Conservation (phyloP, 2,797 vertebrate genomes). For the Caiman crocodilus region DNA sequence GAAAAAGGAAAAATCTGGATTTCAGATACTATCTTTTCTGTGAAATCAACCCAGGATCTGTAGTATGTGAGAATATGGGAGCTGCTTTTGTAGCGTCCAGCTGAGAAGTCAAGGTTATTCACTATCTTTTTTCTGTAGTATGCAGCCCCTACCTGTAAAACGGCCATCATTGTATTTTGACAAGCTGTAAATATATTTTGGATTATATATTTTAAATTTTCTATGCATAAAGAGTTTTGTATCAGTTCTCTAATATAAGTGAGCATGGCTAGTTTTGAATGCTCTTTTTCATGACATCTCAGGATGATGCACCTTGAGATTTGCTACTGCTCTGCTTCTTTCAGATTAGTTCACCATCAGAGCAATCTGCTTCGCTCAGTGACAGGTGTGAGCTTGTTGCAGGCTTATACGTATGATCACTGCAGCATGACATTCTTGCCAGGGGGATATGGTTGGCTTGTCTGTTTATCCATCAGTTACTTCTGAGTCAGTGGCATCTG, state of each 20-base stretch:
- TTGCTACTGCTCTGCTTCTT: neutral
- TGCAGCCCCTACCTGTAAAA: conserved; percentile 35
- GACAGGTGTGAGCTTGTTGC: conserved; percentile 37
- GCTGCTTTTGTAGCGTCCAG: conserved; percentile 17
- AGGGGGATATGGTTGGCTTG: neutral
- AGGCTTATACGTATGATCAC: neutral
- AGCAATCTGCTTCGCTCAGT: neutral
- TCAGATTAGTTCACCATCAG: neutral
- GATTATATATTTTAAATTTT: neutral
- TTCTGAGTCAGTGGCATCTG: neutral
- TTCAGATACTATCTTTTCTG: conserved; percentile 18
- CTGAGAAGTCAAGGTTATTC: neutral
- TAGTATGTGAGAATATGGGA: conserved; percentile 46
- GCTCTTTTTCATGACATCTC: neutral
- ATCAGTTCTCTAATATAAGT: conserved; percentile 34
- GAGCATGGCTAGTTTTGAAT: neutral
- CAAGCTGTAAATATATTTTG: neutral
- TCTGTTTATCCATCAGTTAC: neutral
- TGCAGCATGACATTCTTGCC: neutral
- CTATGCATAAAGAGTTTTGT: neutral
- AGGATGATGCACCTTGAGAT: neutral
- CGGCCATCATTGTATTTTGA: neutral
- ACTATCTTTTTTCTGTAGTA: conserved; percentile 51
- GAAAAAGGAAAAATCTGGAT: conserved; percentile 59
- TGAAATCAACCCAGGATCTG: conserved; percentile 28